Conservation (phyloP, 1,140 invertebrate species). For the Drosophila pseudoobscura region DNA sequence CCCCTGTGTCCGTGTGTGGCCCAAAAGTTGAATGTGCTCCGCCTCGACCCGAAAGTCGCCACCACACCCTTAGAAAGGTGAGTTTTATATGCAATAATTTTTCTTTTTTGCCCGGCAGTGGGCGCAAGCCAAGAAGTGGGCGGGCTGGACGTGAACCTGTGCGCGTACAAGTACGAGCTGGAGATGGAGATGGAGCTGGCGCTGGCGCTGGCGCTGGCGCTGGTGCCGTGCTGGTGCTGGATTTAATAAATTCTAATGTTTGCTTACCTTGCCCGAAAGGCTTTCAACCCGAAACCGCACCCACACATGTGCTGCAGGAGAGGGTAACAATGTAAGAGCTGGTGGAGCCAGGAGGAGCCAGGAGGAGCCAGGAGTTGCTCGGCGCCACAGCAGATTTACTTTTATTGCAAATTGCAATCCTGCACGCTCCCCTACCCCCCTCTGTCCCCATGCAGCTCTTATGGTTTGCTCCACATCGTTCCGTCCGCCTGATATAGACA, state of each 20-base stretch:
- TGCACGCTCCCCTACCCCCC: constrained; percentile 31
- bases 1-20: constrained; percentile 10
- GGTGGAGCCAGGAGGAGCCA: constrained; percentile 16
- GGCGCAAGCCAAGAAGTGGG: constrained; percentile 10
- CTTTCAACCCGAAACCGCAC: constrained; percentile 66
- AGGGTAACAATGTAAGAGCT: constrained; percentile 30
- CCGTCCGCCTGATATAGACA: constrained; percentile 64
- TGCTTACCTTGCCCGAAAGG: constrained; percentile 74
- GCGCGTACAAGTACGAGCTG: no score
- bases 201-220: not conserved
- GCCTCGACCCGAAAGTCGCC: not conserved
- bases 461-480: no score
- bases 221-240: constrained; percentile 48
- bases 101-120: constrained; percentile 27
- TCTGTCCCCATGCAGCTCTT: no score
- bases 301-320: constrained; percentile 21
- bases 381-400: constrained; percentile 61
- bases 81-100: constrained; percentile 76
- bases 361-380: constrained; percentile 8
- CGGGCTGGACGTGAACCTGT: not conserved
- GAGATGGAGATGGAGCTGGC: not conserved
- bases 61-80: constrained; percentile 42
- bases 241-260: constrained; percentile 81
- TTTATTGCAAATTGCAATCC: constrained; percentile 76
- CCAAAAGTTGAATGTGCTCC: constrained; percentile 63